These are phyloP conservation scores for Alligator mississippiensis DNA, from an alignment of 2,113 vertebrate species.

Conservation along the genomic window DNA sequence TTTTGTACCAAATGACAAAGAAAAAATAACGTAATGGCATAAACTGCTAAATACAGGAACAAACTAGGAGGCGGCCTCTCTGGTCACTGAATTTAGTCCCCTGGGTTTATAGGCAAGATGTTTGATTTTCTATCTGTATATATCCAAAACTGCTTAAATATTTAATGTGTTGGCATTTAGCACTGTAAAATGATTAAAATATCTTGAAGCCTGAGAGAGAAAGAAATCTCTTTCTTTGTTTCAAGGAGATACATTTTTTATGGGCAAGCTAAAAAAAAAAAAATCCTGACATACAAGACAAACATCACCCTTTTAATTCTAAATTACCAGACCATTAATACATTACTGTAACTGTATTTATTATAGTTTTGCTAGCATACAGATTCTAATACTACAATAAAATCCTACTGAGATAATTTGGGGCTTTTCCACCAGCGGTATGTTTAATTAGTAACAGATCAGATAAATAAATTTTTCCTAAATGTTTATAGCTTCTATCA, in stretches of 20 bases:
- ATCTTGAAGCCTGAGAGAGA: background rate
- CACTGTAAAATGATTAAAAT: background rate
- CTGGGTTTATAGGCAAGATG: too few species aligned
- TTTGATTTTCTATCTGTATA: too few species aligned
- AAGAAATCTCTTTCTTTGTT: background rate
- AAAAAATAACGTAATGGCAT: background rate
- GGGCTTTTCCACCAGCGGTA: background rate
- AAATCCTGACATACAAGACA: background rate
- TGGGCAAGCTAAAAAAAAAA: background rate
- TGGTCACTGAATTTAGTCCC: too few species aligned
- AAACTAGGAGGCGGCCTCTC: too few species aligned
- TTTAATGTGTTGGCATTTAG: background rate
- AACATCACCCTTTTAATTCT: background rate
- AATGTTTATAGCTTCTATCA: background rate
- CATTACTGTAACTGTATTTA: background rate
- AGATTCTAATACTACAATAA: background rate
- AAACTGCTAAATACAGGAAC: background rate
- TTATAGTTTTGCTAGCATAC: background rate
- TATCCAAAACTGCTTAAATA: background rate
- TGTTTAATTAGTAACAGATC: background rate
- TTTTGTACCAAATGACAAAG: background rate
- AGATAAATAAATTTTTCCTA: background rate
- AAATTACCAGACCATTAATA: background rate
- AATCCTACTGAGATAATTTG: background rate
- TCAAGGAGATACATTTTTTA: background rate